Conservation (phyloP, 2,113 vertebrate species). For the Paramormyrops kingsleyae region DNA sequence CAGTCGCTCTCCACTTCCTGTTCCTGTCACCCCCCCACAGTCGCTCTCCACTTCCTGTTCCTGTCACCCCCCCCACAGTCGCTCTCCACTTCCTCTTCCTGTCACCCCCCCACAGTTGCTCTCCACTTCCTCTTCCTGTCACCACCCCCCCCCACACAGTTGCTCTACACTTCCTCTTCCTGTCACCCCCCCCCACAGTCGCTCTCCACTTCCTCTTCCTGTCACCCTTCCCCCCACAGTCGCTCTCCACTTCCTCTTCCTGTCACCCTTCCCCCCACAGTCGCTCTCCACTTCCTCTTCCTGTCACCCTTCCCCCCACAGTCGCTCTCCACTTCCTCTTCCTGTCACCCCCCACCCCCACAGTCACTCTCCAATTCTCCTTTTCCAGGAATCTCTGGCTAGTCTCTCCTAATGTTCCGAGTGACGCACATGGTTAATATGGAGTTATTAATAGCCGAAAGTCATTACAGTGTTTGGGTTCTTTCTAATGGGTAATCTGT, state of each 20-base stretch:
- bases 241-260: not conserved
- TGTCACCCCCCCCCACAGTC: not conserved
- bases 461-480: not conserved
- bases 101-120: not conserved
- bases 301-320: not conserved
- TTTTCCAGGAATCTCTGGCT: not conserved
- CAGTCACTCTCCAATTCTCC: not conserved
- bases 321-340: too few relatives aligned
- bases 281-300: not conserved
- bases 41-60: not conserved
- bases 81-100: not conserved
- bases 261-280: not conserved
- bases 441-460: not conserved
- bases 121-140: not conserved
- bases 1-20: not conserved
- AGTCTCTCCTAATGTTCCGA: not conserved
- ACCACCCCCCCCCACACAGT: too few relatives aligned
- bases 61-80: not conserved
- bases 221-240: not conserved
- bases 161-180: not conserved
- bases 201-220: not conserved
- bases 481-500: not conserved
- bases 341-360: too few relatives aligned
- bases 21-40: not conserved
- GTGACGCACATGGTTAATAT: not conserved